phyloP scores from a whole-genome alignment of 2,888 invertebrate species.

The Noctua fimbriata region DNA sequence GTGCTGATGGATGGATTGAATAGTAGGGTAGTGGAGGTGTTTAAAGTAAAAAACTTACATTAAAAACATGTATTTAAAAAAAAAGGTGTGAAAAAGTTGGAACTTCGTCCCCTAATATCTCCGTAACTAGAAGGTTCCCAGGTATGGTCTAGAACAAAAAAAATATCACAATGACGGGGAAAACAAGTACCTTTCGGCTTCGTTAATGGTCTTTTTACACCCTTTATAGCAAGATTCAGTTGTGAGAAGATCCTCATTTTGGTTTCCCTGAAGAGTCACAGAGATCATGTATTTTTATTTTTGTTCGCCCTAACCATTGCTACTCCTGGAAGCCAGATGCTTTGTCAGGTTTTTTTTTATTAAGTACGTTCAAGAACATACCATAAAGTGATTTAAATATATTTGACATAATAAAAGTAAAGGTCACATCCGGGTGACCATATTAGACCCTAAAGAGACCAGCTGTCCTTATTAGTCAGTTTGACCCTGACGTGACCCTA shows the following conservation, averaged over 20 bases:
- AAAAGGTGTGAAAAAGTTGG: too few species aligned
- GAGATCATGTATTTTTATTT: neutral
- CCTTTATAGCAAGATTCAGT: too few species aligned
- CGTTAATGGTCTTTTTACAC: too few species aligned
- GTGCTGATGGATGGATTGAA: too few species aligned
- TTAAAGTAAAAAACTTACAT: too few species aligned
- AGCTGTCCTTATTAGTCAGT: constrained; percentile 64
- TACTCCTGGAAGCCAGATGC: neutral
- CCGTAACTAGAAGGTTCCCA: too few species aligned
- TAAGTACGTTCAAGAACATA: neutral
- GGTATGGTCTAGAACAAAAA: too few species aligned
- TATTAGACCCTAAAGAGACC: constrained; percentile 67
- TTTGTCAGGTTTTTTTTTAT: neutral
- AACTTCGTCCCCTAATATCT: too few species aligned
- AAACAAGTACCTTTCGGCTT: too few species aligned
- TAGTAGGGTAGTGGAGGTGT: too few species aligned
- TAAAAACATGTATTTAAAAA: too few species aligned
- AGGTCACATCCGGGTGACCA: constrained; percentile 64
- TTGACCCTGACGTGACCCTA: constrained; percentile 65
- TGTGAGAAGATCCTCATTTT: neutral
- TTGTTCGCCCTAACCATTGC: neutral
- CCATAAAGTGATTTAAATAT: constrained; percentile 49
- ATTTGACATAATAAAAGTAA: constrained; percentile 53
- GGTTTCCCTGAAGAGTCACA: neutral
- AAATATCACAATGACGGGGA: too few species aligned